Base-by-base conservation (phyloP, 2,888 invertebrate species). In the Heliconius ismenius region DNA sequence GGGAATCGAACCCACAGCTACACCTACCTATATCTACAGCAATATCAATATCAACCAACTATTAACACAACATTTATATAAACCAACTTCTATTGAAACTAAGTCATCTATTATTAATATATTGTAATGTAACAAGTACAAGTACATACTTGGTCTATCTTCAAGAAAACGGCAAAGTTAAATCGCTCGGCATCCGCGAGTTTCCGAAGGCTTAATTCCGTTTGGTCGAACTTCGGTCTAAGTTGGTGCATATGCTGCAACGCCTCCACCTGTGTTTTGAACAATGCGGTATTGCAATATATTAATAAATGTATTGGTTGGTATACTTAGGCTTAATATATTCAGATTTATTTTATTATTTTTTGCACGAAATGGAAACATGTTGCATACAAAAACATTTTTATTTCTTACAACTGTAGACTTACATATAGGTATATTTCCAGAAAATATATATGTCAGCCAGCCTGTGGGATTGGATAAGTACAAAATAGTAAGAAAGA, bases 201-300 rank as follows among this genome's bases (percentile, higher is more conserved):
- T 72, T 72, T 72, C 72, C 43, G 49, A 70, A 76, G 70, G 58
- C 64, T 65, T 72, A 72, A 72, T 76, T 69, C 68, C 58, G 74
- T 78, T 74, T 67, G 39, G n/a, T 26, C 64, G 54, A 67, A 78
- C 69, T 78, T 76, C 39, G 18, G 18, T 64, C 64, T 76, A 68
- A 75, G 67, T 75, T 68, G 69, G 64, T 58, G 73, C 65, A 64
- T 70, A 64, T 65, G 68, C 54, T 74, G 43, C 36, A n/a, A 10
- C 10, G 58, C 58, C 65, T 43, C 70, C 76, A 78, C 76, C 78
- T 76, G 76, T n/a, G 69, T 36, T 28, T 18, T 70, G 36, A n/a
- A 21, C 69, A 54, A 32, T 54, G 28, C 28, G 21, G 54, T 49
- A 6, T 2, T 54, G 21, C 13, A 54, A 28, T 49, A 54, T 54